Evolutionary conservation across 2,888 invertebrate genomes (phyloP).

Genomic region (Parapristionchus giblindavisi): DNA sequence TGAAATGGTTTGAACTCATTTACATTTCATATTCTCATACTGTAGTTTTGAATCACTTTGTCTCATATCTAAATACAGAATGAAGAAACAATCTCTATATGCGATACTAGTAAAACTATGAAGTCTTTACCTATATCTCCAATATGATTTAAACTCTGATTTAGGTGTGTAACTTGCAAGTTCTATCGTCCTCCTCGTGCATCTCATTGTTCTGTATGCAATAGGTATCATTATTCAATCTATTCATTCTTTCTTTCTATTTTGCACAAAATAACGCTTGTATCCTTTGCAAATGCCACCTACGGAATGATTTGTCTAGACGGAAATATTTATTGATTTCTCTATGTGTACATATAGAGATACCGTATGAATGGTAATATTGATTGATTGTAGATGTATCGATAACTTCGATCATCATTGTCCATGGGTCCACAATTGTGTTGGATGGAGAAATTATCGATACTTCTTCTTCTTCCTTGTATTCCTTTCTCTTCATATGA

Average conservation of each 20-base stretch:
- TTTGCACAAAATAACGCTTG: neutral
- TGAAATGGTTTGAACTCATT: constrained; percentile 87
- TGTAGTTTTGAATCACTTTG: neutral
- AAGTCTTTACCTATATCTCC: neutral
- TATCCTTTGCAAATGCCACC: neutral
- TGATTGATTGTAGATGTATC: too few relatives aligned
- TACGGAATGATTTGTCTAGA: too few relatives aligned
- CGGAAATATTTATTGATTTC: too few relatives aligned
- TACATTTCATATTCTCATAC: constrained; percentile 40
- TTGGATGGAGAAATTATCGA: constrained; percentile 75
- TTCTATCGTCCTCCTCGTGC: constrained; percentile 99
- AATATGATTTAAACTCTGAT: neutral
- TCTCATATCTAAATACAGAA: too few relatives aligned
- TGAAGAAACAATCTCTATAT: too few relatives aligned
- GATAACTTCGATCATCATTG: constrained; percentile 99
- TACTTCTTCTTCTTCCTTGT: constrained; percentile 99
- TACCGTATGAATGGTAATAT: too few relatives aligned
- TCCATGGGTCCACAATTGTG: constrained; percentile 71
- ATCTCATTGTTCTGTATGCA: constrained; percentile 98
- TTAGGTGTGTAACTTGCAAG: constrained; percentile 88
- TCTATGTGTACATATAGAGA: too few relatives aligned
- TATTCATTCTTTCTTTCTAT: neutral
- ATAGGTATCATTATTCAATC: constrained; percentile 76
- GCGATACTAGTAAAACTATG: neutral
- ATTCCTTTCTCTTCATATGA: constrained; percentile 95